Evolutionary conservation across 2,888 invertebrate species (phyloP).

Genomic region (Athrips mouffetella): DNA sequence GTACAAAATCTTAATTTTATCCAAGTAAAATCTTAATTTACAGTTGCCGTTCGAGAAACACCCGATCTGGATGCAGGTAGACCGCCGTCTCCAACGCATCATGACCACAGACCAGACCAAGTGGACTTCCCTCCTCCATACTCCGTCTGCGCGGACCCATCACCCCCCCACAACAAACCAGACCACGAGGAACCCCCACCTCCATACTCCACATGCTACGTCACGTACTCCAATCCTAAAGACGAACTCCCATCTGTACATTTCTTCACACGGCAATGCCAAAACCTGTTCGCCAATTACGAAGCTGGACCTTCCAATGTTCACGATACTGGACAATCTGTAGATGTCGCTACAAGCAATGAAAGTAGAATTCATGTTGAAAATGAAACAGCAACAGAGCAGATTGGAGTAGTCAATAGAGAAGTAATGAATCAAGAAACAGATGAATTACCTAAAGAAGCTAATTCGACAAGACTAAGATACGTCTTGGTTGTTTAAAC

Average conservation of each 20-base stretch:
- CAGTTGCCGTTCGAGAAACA: not conserved
- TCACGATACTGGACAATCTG: not conserved
- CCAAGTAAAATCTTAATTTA: not conserved
- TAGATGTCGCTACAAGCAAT: not conserved
- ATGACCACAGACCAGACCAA: not conserved
- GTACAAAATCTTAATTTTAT: too few relatives aligned
- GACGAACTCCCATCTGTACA: not conserved
- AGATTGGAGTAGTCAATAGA: not conserved
- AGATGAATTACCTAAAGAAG: not conserved
- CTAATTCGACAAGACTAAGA: too few relatives aligned
- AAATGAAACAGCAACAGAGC: too few relatives aligned
- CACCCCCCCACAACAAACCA: not conserved
- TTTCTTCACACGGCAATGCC: constrained; percentile 8
- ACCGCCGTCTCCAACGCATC: constrained; percentile 31
- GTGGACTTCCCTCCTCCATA: constrained; percentile 49
- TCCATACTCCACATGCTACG: constrained; percentile 56
- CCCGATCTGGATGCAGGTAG: not conserved
- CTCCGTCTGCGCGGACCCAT: constrained; percentile 36
- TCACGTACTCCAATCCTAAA: constrained; percentile 36
- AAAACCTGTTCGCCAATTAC: constrained; percentile 12
- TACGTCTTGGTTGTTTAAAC: too few relatives aligned
- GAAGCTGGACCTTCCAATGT: not conserved
- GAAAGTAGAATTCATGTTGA: not conserved
- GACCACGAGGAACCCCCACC: constrained; percentile 52
- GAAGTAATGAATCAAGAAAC: not conserved